These are phyloP conservation scores for Syrmaticus mikado DNA, from an alignment of 2,113 vertebrate species.

Conservation along the genomic window DNA sequence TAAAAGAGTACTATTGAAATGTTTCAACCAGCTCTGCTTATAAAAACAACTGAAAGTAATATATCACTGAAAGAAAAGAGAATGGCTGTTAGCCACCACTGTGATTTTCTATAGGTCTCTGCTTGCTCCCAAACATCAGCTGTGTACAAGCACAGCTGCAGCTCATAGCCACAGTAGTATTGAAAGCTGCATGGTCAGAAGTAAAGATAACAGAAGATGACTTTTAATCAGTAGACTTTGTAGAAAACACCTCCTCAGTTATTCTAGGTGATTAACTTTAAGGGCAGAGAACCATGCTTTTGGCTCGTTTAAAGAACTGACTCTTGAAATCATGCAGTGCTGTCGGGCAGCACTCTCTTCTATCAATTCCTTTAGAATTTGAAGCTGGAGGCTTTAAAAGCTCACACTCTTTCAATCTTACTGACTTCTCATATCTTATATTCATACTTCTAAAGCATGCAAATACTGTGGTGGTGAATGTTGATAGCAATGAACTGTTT, in stretches of 20 bases:
- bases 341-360: accelerated
- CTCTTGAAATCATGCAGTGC: accelerated
- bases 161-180: not conserved
- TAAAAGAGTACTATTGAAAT: not conserved
- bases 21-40: accelerated
- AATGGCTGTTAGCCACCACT: not conserved
- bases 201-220: not conserved
- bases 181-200: not conserved
- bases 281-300: not conserved
- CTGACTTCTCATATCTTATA: not conserved
- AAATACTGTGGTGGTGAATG: not conserved
- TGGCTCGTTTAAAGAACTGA: not conserved
- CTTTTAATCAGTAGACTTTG: not conserved
- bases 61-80: not conserved
- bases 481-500: not conserved
- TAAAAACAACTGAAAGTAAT: not conserved
- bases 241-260: not conserved
- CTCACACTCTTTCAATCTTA: not conserved
- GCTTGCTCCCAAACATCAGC: not conserved
- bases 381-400: conserved; percentile 7
- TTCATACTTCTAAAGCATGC: not conserved
- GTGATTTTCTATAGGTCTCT: not conserved
- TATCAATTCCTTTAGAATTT: not conserved
- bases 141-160: not conserved
- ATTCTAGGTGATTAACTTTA: not conserved